phyloP scores from a whole-genome alignment of 2,888 invertebrate species.

The Orchestes rusci region DNA sequence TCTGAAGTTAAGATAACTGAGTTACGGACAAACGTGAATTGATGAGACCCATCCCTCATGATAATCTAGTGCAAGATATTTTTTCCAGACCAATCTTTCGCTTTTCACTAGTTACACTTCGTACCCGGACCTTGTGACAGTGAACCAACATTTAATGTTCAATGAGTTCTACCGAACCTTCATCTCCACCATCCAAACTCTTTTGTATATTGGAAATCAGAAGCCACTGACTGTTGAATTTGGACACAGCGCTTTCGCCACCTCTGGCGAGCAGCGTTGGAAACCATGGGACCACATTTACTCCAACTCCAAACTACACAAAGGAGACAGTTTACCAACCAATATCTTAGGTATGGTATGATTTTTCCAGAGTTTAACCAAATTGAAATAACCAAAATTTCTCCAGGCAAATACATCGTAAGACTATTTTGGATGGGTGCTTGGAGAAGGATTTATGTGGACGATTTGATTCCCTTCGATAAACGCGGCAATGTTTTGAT shows the following conservation, averaged over 20 bases:
- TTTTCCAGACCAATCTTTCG: conserved; percentile 28
- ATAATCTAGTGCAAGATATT: too few species aligned
- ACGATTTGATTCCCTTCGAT: conserved; percentile 45
- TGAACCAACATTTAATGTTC: conserved; percentile 40
- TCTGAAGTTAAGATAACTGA: too few species aligned
- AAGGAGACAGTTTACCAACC: conserved; percentile 32
- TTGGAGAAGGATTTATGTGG: conserved; percentile 46
- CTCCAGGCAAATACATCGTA: conserved; percentile 45
- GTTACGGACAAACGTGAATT: too few species aligned
- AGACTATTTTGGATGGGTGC: conserved; percentile 46
- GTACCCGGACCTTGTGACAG: conserved; percentile 39
- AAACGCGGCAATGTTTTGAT: conserved; percentile 37
- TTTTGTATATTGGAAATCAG: conserved; percentile 40
- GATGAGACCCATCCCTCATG: too few species aligned
- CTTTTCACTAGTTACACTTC: conserved; percentile 29
- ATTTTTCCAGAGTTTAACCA: too few species aligned
- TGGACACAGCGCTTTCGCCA: conserved; percentile 17
- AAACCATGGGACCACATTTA: conserved; percentile 47
- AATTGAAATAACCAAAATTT: too few species aligned
- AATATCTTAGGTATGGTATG: too few species aligned
- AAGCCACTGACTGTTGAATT: conserved; percentile 38
- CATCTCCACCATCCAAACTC: conserved; percentile 39
- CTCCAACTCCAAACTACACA: conserved; percentile 40
- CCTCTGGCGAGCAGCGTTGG: conserved; percentile 33
- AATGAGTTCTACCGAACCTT: conserved; percentile 43